Evolutionary conservation across 2,888 invertebrate genomes (phyloP), one percentile per base, ranked within the genome.

Genomic region (Oxycera nigricornis): DNA sequence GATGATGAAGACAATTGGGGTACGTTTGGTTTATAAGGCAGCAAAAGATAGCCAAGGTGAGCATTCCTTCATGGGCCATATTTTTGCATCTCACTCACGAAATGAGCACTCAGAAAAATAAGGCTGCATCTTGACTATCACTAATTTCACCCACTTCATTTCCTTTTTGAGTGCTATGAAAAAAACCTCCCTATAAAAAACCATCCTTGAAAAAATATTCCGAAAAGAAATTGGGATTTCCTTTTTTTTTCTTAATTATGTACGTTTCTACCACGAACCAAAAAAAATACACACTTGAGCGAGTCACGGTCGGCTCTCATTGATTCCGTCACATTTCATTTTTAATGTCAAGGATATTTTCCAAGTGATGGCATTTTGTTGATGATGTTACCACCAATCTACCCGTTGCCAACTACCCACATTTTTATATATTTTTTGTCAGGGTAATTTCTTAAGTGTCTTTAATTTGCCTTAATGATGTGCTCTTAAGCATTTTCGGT

Each of bases 391-490:
- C n/a, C n/a, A n/a, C 14, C 46, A 14, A 46, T 46, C 35, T 31
- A 17, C 7, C 17, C 61, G n/a, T 31, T 17, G 31, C 61, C 61
- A 31, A 61, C 30, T 61, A 31, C 11, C 20, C 26, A 17, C 26
- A 28, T 30, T 61, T 31, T 68, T 68, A 46, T 30, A 26, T 68
- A 46, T 46, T 46, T 50, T n/a, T n/a, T n/a, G n/a, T n/a, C n/a
- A n/a, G n/a, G 67, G 46, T 50, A 68, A 46, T 68, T 26, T 50
- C 67, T 68, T 68, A 68, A 68, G 67, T 68, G 67, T 17, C 67
- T 46, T 68, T 68, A 68, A 68, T 68, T 68, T 68, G 46, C 46
- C 67, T 50, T 68, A 68, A 68, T 68, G 67, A 68, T 35, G 35
- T 41, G n/a, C n/a, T 39, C 67, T 68, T 50, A 46, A 68, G 67